phyloP scores from a whole-genome alignment of 2,888 invertebrate species.

The Allophyes oxyacanthae region DNA sequence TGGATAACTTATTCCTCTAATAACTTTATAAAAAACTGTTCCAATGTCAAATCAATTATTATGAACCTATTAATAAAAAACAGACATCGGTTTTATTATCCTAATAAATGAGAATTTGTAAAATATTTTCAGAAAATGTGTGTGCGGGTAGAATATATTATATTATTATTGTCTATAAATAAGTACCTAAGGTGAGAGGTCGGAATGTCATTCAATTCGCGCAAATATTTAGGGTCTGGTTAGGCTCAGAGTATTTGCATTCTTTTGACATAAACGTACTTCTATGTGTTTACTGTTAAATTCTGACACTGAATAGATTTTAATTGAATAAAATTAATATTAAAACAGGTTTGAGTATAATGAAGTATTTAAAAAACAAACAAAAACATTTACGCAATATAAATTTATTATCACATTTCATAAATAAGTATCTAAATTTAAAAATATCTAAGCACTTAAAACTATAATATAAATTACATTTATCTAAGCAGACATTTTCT shows the following conservation, averaged over 20 bases:
- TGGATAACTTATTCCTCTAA: too few relatives aligned
- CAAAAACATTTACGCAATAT: slow-evolving; percentile 61
- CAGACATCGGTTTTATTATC: too few relatives aligned
- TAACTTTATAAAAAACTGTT: too few relatives aligned
- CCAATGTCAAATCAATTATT: too few relatives aligned
- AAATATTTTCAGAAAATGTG: neutral
- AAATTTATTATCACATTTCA: slow-evolving; percentile 88
- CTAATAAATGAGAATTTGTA: neutral
- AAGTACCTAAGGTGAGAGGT: slow-evolving; percentile 33
- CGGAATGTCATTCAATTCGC: slow-evolving; percentile 36
- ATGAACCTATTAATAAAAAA: too few relatives aligned
- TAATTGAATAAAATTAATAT: neutral
- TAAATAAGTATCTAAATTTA: slow-evolving; percentile 83
- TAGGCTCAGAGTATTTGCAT: slow-evolving; percentile 40
- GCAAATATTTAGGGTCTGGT: slow-evolving; percentile 44
- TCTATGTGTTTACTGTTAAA: slow-evolving; percentile 18
- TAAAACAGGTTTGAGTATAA: neutral
- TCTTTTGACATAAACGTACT: slow-evolving; percentile 28
- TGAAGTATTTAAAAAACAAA: neutral
- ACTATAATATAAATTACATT: slow-evolving; percentile 83
- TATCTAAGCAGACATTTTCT: slow-evolving; percentile 74
- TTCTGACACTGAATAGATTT: neutral
- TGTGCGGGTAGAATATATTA: neutral
- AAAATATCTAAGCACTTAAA: slow-evolving; percentile 76
- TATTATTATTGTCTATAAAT: slow-evolving; percentile 8